Base-by-base conservation (phyloP, 1,140 invertebrate species). In the Zaprionus taronus region DNA sequence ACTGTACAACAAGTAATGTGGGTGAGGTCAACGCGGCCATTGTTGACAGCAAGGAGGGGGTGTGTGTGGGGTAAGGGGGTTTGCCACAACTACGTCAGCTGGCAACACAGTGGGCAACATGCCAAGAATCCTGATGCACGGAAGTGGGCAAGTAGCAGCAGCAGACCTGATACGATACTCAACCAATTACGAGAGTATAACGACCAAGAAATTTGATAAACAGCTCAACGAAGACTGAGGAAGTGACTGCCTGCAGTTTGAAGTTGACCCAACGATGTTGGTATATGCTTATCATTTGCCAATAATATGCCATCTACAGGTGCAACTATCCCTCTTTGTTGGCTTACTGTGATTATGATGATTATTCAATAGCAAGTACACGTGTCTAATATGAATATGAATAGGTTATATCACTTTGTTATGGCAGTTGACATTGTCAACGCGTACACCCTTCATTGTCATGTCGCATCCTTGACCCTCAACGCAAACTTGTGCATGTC, bases 41-140 rank as follows among this genome's bases (percentile, higher is more conserved):
- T 83, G 73, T 11, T 53, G 31, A 51, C 11, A 15, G 15, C 31
- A 47, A 15, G 17, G 5, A 12, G 53, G 26, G 24, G 49, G 28
- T 41, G 22, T 41, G 22, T 24, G 41, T 51, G 49, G 22, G 53
- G 17, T 34, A 3, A 34, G 31, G 31, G 31, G 31, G 31, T 34
- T 34, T 34, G 31, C 31, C 17, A 53, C 47, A 69, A 49, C 57
- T 68, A 79, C 64, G 78, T 77, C 70, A 79, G 80, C 83, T 80
- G 68, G 72, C 84, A 84, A 77, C 84, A 89, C 85, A 89, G 84
- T 89, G 84, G 84, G 84, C 85, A 91, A 61, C 20, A 4, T 70
- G 85, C 85, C 85, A 89, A 61, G 63, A 67, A 77, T 73, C 72
- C 31, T 41, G 75, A 83, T 79, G 84, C 84, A 57, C 77, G 77